phyloP scores from a whole-genome alignment of 2,888 invertebrate genomes.

The Busseola fusca region DNA sequence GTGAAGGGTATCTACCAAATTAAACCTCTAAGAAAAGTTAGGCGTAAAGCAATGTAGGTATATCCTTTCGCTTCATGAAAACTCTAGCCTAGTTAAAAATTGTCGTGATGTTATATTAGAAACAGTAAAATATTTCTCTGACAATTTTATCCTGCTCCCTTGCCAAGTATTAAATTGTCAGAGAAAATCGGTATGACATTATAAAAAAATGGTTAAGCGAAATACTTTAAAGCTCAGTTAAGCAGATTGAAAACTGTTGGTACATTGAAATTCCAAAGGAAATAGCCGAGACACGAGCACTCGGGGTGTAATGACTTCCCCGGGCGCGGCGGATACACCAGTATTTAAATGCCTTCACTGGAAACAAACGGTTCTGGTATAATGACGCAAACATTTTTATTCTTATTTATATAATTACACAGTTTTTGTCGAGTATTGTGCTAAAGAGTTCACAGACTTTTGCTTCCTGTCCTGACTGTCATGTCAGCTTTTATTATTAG shows the following conservation, averaged over 20 bases:
- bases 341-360: slow-evolving; percentile 54
- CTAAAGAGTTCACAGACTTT: slow-evolving; percentile 20
- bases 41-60: not conserved
- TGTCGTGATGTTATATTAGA: not conserved
- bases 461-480: not conserved
- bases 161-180: slow-evolving; percentile 18
- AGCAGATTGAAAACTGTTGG: slow-evolving; percentile 58
- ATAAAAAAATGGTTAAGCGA: slow-evolving; percentile 39
- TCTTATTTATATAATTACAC: slow-evolving; percentile 38
- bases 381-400: slow-evolving; percentile 48
- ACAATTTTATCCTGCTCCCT: not conserved
- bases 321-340: slow-evolving; percentile 42
- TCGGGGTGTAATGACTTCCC: slow-evolving; percentile 53
- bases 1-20: not conserved
- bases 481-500: slow-evolving; percentile 4
- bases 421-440: slow-evolving; percentile 13
- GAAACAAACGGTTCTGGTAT: slow-evolving; percentile 53
- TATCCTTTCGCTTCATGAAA: not conserved
- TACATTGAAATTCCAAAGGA: slow-evolving; percentile 53
- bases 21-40: not conserved
- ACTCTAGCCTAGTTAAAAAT: not conserved
- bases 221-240: slow-evolving; percentile 46
- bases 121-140: not conserved
- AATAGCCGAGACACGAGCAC: slow-evolving; percentile 42
- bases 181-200: slow-evolving; percentile 17